phyloP scores from a whole-genome alignment of 2,113 vertebrate species.

The Saimiri boliviensis region DNA sequence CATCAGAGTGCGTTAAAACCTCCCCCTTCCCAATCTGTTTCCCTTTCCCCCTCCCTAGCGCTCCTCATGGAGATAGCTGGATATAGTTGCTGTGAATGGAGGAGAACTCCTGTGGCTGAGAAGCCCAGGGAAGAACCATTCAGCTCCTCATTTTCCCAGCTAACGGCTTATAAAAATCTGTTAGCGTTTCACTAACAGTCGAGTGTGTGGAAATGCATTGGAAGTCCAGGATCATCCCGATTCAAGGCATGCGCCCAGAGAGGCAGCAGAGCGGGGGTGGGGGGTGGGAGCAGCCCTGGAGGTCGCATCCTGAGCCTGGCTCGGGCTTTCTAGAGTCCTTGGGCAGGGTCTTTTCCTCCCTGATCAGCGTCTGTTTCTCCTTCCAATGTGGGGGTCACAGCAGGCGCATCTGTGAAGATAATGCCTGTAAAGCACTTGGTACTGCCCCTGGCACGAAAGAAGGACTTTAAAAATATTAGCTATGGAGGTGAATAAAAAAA shows the following conservation, averaged over 20 bases:
- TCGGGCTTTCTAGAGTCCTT: not conserved
- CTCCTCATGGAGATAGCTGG: accelerated
- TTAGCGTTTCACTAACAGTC: not conserved
- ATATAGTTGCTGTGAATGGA: not conserved
- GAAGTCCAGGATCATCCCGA: no score
- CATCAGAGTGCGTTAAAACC: not conserved
- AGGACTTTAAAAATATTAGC: not conserved
- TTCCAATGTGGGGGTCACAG: not conserved
- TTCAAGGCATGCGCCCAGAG: not conserved
- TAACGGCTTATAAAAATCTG: not conserved
- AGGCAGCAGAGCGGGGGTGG: not conserved
- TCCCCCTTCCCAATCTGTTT: no score
- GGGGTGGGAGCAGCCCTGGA: no score
- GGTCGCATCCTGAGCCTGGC: not conserved
- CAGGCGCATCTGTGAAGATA: not conserved
- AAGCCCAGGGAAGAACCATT: not conserved
- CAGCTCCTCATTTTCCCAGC: not conserved
- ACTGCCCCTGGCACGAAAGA: not conserved
- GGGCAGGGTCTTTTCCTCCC: not conserved
- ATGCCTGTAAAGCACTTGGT: not conserved
- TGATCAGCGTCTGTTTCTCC: not conserved
- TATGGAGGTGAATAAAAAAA: not conserved
- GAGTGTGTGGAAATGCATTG: not conserved
- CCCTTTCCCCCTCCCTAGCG: no score
- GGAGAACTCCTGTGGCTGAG: not conserved